These are phyloP conservation scores for Caranx ignobilis DNA, from an alignment of 2,113 vertebrate species.

Conservation along the genomic window DNA sequence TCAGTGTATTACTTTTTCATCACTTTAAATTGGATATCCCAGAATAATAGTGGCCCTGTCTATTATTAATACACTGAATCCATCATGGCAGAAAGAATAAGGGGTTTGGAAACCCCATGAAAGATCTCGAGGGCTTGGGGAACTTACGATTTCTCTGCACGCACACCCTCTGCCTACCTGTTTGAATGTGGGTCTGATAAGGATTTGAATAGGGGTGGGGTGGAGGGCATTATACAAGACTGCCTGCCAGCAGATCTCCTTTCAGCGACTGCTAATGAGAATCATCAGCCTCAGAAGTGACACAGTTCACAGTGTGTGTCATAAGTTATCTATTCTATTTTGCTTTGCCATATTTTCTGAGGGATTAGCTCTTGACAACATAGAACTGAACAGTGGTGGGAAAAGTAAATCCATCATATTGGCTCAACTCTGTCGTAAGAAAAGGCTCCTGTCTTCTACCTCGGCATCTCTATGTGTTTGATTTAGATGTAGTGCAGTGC, in stretches of 20 bases:
- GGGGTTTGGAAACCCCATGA: slow-evolving; percentile 35
- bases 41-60: slow-evolving; percentile 69
- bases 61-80: slow-evolving; percentile 72
- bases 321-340: background rate
- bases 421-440: background rate
- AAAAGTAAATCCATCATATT: slow-evolving; percentile 2
- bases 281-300: slow-evolving; percentile 23
- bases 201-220: slow-evolving; percentile 13
- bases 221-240: slow-evolving; percentile 6
- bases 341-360: background rate
- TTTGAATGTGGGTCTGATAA: slow-evolving; percentile 53
- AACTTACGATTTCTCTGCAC: slow-evolving; percentile 26
- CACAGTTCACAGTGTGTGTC: background rate
- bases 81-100: slow-evolving; percentile 56
- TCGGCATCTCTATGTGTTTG: background rate
- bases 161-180: slow-evolving; percentile 23
- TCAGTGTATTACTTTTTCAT: slow-evolving; percentile 72
- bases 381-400: background rate
- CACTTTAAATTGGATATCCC: slow-evolving; percentile 75
- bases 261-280: slow-evolving; percentile 34
- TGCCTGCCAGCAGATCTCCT: slow-evolving; percentile 4
- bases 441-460: background rate
- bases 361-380: background rate
- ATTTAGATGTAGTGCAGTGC: background rate
- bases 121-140: slow-evolving; percentile 27